These are phyloP conservation scores for Recurvirostra avosetta DNA, from an alignment of 2,113 vertebrate species.

Conservation along the genomic window DNA sequence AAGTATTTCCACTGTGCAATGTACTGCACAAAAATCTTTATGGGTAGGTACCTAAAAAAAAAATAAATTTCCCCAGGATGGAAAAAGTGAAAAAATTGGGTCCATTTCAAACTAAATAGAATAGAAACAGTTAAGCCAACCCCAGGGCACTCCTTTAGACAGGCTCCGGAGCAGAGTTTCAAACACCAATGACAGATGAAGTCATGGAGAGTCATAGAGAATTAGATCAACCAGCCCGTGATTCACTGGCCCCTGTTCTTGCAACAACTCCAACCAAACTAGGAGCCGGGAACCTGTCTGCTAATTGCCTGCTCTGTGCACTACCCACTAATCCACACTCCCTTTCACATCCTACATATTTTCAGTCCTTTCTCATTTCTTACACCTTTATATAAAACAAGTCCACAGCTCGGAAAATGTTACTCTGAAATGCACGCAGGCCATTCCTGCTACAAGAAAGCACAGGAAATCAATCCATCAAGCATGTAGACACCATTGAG, in stretches of 20 bases:
- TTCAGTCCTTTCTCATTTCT: slow-evolving; percentile 2
- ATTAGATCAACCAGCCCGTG: slow-evolving; percentile 20
- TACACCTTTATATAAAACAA: neutral
- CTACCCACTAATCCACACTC: neutral
- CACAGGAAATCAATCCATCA: neutral
- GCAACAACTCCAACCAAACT: neutral
- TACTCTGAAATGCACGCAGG: neutral
- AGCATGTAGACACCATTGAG: neutral
- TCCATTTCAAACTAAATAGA: neutral
- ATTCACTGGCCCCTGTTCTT: slow-evolving; percentile 34
- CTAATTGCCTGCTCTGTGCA: neutral
- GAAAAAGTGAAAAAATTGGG: neutral
- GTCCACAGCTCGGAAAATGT: neutral
- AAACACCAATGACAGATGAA: slow-evolving; percentile 31
- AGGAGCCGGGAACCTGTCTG: neutral
- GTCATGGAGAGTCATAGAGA: slow-evolving; percentile 31
- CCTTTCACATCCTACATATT: neutral
- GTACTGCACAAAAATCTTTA: neutral
- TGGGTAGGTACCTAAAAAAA: neutral
- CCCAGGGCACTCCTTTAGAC: slow-evolving; percentile 28
- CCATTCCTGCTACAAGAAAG: neutral
- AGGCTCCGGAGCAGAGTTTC: slow-evolving; percentile 9
- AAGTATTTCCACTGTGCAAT: neutral
- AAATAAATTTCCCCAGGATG: neutral
- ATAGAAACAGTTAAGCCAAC: slow-evolving; percentile 56